These are phyloP conservation scores for Aythya baeri DNA, from an alignment of 2,113 vertebrate species.

Conservation along the genomic window DNA sequence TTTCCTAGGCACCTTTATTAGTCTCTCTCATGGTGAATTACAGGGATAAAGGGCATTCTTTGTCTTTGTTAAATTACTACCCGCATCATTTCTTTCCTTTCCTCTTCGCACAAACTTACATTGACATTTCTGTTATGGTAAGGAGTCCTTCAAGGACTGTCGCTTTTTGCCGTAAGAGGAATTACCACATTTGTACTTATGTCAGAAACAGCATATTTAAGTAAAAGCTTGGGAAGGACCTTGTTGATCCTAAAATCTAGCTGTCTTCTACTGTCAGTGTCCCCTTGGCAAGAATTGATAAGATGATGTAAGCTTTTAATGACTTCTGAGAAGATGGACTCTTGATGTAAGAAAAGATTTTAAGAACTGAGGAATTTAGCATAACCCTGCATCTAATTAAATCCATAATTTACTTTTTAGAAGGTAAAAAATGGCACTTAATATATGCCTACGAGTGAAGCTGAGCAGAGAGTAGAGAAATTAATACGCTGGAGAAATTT, in stretches of 20 bases:
- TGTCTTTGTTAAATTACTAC: neutral
- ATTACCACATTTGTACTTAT: neutral
- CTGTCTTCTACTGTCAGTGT: fast-evolving
- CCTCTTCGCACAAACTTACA: neutral
- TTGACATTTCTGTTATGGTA: neutral
- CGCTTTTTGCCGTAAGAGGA: neutral
- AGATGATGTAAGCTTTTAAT: neutral
- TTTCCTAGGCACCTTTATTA: neutral
- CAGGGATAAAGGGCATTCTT: neutral
- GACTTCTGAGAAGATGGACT: neutral
- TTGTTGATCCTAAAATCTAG: neutral
- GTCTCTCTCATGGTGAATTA: neutral
- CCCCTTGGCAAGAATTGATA: neutral
- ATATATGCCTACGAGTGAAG: neutral
- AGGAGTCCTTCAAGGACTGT: neutral
- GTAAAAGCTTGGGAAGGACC: neutral
- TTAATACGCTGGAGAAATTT: neutral
- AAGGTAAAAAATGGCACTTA: neutral
- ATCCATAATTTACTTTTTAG: neutral
- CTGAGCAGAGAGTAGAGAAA: neutral
- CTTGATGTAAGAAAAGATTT: neutral
- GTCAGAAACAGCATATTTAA: neutral
- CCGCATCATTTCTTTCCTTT: neutral
- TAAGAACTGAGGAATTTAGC: neutral
- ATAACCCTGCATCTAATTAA: neutral